Base-by-base conservation (phyloP, 2,888 invertebrate species). In the Griposia aprilina region DNA sequence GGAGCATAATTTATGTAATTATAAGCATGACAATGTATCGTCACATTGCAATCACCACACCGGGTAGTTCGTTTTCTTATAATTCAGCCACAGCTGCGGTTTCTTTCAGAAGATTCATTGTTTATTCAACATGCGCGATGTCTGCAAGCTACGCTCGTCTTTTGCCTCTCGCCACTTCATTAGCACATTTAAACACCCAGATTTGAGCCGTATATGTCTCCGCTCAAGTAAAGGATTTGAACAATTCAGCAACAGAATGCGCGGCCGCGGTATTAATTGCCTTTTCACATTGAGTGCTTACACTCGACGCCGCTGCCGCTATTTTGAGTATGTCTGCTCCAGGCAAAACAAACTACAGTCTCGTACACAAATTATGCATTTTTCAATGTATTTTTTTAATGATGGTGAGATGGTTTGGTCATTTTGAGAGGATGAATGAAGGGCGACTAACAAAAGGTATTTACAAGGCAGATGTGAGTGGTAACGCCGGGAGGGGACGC, bases 91-190 rank as follows among this genome's bases (percentile, higher is more conserved):
- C 87, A 87, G 86, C 81, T 84, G 77, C 83, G 87, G 86, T 90
- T 91, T 90, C 82, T 80, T 87, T 90, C 90, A 89, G 90, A 90
- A 91, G 88, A 91, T 92, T 92, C 92, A 93, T 95, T 93, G 94
- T 90, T 93, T 95, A 95, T 95, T 94, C 94, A 93, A 84, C 89
- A 94, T 94, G 94, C 93, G 87, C 93, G 90, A 87, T 88, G 90
- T 92, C 91, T 92, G 89, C 86, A 89, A 90, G 88, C 88, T 84
- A 81, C 83, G 80, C 85, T 90, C 85, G 88, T 88, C 82, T 89
- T 91, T 87, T 90, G 90, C 90, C 88, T 91, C 85, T 89, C 74
- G 88, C 90, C 92, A 93, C 93, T 94, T 93, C 93, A 94, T 94
- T 95, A 94, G 91, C 92, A 93, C 93, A 93, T 93, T 94, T 93